Evolutionary conservation across 1,140 invertebrate genomes (phyloP).

Genomic region (Calycopis cecrops): DNA sequence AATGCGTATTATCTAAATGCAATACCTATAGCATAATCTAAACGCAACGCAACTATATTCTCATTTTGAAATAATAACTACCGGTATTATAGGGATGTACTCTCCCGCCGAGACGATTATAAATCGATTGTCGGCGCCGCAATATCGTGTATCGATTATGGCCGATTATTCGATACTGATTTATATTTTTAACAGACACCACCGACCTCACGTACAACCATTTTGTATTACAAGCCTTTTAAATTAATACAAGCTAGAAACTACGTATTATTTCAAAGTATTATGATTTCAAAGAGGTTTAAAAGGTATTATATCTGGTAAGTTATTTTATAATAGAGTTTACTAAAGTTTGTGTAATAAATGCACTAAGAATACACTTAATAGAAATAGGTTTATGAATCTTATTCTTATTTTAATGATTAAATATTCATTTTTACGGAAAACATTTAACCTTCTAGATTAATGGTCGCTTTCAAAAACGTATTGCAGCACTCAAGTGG

Average conservation of each 20-base stretch:
- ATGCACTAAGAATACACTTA: no score
- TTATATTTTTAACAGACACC: slow-evolving; percentile 32
- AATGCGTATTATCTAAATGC: no score
- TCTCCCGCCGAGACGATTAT: slow-evolving; percentile 37
- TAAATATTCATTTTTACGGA: no score
- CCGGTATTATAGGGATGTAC: slow-evolving; percentile 19
- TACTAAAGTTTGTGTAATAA: no score
- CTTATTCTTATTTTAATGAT: no score
- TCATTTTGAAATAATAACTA: slow-evolving; percentile 13
- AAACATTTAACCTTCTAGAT: no score
- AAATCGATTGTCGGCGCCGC: slow-evolving; percentile 39
- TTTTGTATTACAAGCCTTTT: slow-evolving; percentile 17
- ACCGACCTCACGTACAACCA: slow-evolving; percentile 28
- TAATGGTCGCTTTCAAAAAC: no score
- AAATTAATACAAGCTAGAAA: slow-evolving; percentile 13
- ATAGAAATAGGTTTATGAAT: no score
- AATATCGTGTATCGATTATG: slow-evolving; percentile 44
- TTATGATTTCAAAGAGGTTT: background rate
- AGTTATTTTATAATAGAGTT: no score
- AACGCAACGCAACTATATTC: background rate
- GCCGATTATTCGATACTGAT: slow-evolving; percentile 52
- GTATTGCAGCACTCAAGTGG: no score
- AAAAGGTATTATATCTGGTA: no score
- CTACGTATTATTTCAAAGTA: background rate
- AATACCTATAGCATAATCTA: no score